Percentiles rank a stretch among this genome's conserved stretches.
These are phyloP conservation scores for Nesospiza acunhae DNA, from an alignment of 2,113 vertebrate species.

Conservation along the genomic window DNA sequence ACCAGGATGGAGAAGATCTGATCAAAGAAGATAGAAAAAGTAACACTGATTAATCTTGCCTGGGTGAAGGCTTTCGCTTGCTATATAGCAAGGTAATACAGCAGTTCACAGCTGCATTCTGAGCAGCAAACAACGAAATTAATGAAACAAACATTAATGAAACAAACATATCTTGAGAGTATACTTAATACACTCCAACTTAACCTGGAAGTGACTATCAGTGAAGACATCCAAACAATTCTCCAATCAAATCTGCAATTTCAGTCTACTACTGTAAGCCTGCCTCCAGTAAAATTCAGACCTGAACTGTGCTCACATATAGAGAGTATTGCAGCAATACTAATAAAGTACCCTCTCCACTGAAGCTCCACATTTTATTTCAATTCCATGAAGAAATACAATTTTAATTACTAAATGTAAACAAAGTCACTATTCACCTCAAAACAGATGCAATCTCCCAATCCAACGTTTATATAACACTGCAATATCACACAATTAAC, in stretches of 20 bases:
- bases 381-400: not conserved
- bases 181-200: not conserved
- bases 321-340: not conserved
- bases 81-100: not conserved
- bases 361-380: not conserved
- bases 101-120: not conserved
- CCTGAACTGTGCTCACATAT: not conserved
- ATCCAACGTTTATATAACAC: not conserved
- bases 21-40: not conserved
- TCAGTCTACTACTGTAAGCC: not conserved
- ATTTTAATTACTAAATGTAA: not conserved
- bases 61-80: not conserved
- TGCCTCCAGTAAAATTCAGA: not conserved
- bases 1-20: not conserved
- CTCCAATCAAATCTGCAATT: not conserved
- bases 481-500: not conserved
- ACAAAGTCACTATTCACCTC: not conserved
- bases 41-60: not conserved
- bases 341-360: not conserved
- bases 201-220: not conserved
- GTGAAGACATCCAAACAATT: not conserved
- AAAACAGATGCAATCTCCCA: not conserved
- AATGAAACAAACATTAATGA: not conserved
- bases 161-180: not conserved
- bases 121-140: not conserved